phyloP scores from a whole-genome alignment of 2,888 invertebrate genomes.

The Agrenia bidenticulata region DNA sequence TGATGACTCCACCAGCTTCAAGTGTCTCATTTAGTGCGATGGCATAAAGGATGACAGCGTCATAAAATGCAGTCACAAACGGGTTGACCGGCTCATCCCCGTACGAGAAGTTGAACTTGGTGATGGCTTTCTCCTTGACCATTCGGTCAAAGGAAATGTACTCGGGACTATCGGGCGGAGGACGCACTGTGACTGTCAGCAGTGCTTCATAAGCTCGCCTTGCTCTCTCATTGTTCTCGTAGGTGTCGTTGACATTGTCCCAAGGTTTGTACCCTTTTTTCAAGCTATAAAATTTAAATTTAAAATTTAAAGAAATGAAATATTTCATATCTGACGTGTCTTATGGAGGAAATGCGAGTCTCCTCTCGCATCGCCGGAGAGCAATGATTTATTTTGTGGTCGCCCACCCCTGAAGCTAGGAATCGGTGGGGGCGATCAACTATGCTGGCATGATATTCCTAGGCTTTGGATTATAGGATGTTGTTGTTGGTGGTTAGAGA shows the following conservation, averaged over 20 bases:
- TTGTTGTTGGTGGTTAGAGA: no score
- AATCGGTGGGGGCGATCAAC: no score
- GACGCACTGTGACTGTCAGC: slow-evolving; percentile 81
- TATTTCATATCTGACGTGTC: no score
- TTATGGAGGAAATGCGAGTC: no score
- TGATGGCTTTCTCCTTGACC: slow-evolving; percentile 59
- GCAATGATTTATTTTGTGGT: no score
- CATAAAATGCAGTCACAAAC: slow-evolving; percentile 93
- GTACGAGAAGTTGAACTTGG: slow-evolving; percentile 55
- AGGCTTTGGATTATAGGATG: no score
- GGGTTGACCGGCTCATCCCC: slow-evolving; percentile 80
- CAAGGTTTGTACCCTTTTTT: slow-evolving; percentile 74
- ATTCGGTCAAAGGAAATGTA: slow-evolving; percentile 74
- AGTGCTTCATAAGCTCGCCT: slow-evolving; percentile 82
- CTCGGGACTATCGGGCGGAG: slow-evolving; percentile 69
- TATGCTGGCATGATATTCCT: no score
- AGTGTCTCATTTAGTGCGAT: slow-evolving; percentile 86
- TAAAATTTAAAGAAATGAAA: background rate
- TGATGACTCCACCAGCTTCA: slow-evolving; percentile 58
- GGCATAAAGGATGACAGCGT: slow-evolving; percentile 91
- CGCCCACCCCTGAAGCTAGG: no score
- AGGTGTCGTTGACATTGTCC: slow-evolving; percentile 76
- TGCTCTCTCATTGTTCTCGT: slow-evolving; percentile 78
- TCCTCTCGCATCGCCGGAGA: no score
- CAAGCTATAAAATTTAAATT: slow-evolving; percentile 58